phyloP scores from a whole-genome alignment of 2,888 invertebrate genomes.

The Cheilosia pagana region DNA sequence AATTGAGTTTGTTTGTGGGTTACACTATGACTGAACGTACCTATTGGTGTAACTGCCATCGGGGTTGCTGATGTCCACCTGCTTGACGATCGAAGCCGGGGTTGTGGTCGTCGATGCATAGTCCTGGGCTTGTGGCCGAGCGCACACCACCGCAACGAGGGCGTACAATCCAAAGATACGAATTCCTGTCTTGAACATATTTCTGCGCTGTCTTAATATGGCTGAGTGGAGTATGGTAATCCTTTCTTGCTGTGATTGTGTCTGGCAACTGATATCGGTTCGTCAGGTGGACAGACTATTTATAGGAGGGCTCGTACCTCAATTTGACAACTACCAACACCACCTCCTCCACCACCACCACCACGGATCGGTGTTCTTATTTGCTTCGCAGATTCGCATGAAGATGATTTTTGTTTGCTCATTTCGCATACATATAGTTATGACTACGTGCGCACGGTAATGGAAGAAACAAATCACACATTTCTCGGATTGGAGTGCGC shows the following conservation, averaged over 20 bases:
- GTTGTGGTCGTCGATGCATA: constrained; percentile 79
- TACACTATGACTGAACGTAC: constrained; percentile 77
- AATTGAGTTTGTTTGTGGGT: constrained; percentile 1
- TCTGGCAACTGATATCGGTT: constrained; percentile 67
- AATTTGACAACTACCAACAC: constrained; percentile 63
- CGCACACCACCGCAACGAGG: constrained; percentile 78
- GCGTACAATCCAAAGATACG: constrained; percentile 73
- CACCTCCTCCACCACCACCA: constrained; percentile 5
- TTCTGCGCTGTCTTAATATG: constrained; percentile 44
- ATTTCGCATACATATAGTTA: constrained; percentile 54
- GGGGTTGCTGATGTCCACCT: constrained; percentile 83
- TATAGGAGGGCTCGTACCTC: constrained; percentile 65
- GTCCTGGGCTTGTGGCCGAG: constrained; percentile 63
- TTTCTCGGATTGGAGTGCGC: constrained; percentile 51
- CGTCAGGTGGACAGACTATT: constrained; percentile 66
- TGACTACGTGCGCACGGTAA: constrained; percentile 59
- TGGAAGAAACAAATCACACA: constrained; percentile 61
- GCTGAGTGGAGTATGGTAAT: constrained; percentile 37
- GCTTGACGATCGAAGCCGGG: constrained; percentile 84
- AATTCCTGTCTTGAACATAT: constrained; percentile 63
- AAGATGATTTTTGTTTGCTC: constrained; percentile 71
- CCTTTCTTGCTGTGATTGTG: constrained; percentile 64
- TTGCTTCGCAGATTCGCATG: constrained; percentile 59
- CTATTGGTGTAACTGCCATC: constrained; percentile 84
- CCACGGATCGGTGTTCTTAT: constrained; percentile 59